Conservation (phyloP, 35 echinoderm and acorn worm species). For the Lytechinus variegatus region DNA sequence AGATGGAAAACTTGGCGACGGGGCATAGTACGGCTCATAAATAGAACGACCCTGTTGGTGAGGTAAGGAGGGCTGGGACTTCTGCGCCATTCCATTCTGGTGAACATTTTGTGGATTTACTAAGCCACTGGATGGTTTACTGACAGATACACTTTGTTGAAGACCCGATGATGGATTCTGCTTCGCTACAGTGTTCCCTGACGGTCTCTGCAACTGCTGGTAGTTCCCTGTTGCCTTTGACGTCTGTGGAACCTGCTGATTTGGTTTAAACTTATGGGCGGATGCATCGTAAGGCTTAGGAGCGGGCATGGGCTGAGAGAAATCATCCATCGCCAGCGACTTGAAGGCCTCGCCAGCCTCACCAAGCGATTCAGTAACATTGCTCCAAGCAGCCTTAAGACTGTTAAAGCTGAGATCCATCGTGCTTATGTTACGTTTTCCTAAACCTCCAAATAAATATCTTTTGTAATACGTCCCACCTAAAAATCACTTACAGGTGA, state of each 20-base stretch:
- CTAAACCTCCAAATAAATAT: background rate
- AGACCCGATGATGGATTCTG: background rate
- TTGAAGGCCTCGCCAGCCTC: background rate
- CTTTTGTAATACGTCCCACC: background rate
- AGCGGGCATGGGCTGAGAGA: background rate
- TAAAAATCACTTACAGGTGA: background rate
- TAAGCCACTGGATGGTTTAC: background rate
- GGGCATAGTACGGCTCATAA: background rate
- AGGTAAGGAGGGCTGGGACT: background rate
- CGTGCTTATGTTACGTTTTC: background rate
- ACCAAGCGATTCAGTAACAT: background rate
- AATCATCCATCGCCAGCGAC: constrained; percentile 9
- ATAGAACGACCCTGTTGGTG: background rate
- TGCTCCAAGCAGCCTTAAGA: background rate
- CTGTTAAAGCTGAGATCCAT: background rate
- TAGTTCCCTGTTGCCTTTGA: background rate
- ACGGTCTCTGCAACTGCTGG: background rate
- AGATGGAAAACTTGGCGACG: background rate
- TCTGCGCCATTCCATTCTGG: background rate
- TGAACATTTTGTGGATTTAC: background rate
- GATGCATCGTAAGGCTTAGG: background rate
- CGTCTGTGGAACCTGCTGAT: background rate
- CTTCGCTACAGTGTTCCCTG: background rate
- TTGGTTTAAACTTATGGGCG: background rate
- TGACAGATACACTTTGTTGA: background rate